Conservation (phyloP, 2,888 invertebrate genomes). For the Eudemis profundana region DNA sequence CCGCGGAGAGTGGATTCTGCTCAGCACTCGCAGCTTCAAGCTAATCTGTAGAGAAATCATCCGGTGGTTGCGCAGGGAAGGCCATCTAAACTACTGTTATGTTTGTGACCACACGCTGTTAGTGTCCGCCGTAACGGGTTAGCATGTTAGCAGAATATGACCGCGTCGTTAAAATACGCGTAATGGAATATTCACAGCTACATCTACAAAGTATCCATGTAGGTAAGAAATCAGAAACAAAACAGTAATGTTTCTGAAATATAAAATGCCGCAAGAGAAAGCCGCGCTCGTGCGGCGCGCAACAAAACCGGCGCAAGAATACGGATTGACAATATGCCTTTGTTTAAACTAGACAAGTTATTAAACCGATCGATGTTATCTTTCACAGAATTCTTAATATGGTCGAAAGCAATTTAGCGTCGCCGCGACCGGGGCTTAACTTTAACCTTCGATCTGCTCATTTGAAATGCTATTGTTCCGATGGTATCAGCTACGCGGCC, state of each 20-base stretch:
- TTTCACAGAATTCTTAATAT: slow-evolving; percentile 38
- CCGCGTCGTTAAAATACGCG: slow-evolving; percentile 20
- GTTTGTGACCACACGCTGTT: slow-evolving; percentile 27
- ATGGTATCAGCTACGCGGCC: slow-evolving; percentile 39
- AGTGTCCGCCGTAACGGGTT: slow-evolving; percentile 21
- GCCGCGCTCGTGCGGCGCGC: slow-evolving; percentile 12
- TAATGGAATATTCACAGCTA: slow-evolving; percentile 18
- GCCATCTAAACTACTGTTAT: slow-evolving; percentile 26
- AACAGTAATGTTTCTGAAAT: slow-evolving; percentile 14
- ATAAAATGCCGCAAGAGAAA: slow-evolving; percentile 11
- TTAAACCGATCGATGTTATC: slow-evolving; percentile 39
- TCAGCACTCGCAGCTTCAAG: neutral
- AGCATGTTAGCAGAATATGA: slow-evolving; percentile 27
- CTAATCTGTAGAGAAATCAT: neutral
- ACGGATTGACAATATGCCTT: slow-evolving; percentile 37
- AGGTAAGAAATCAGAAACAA: slow-evolving; percentile 8
- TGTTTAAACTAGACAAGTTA: slow-evolving; percentile 43
- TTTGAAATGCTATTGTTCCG: slow-evolving; percentile 42
- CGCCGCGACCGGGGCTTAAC: slow-evolving; percentile 31
- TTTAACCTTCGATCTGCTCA: slow-evolving; percentile 40
- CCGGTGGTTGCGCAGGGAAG: neutral
- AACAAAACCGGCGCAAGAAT: slow-evolving; percentile 15
- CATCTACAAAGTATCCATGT: neutral
- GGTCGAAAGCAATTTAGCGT: slow-evolving; percentile 39
- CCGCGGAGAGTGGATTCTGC: slow-evolving; percentile 8